These are phyloP conservation scores for Ectemnius cavifrons DNA, from an alignment of 2,888 invertebrate genomes.

Conservation along the genomic window DNA sequence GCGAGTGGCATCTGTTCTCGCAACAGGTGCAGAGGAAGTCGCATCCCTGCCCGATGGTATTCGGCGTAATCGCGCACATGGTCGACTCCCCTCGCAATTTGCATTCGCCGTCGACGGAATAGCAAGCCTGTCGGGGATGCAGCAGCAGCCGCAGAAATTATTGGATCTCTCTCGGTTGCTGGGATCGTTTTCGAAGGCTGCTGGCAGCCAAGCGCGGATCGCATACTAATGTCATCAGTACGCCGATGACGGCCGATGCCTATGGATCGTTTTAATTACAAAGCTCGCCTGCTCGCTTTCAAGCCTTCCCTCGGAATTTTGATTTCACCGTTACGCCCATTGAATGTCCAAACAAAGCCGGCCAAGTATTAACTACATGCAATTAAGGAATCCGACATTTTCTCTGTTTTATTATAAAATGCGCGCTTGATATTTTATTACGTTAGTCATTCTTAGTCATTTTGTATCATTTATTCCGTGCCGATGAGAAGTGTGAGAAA, in stretches of 20 bases:
- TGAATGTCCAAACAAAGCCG: no score
- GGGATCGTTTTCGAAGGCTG: background rate
- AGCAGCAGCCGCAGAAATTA: conserved; percentile 23
- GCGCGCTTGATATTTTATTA: no score
- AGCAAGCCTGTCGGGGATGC: conserved; percentile 35
- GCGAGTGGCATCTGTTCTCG: conserved; percentile 31
- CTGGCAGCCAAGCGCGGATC: background rate
- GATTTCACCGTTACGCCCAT: background rate
- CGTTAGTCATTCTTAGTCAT: no score
- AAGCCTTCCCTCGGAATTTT: background rate
- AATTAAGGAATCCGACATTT: no score
- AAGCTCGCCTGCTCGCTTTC: background rate
- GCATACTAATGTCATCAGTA: conserved; percentile 3
- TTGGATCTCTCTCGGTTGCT: conserved; percentile 8
- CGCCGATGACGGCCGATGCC: background rate
- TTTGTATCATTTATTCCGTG: no score
- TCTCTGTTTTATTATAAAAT: no score
- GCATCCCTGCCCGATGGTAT: conserved; percentile 20
- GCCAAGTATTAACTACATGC: no score
- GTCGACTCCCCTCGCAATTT: background rate
- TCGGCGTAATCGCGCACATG: conserved; percentile 11
- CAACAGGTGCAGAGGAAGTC: conserved; percentile 44
- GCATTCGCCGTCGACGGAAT: conserved; percentile 25
- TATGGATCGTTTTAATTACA: background rate
- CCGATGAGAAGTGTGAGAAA: no score